phyloP scores from a whole-genome alignment of 2,113 vertebrate species.

The Protobothrops mucrosquamatus region DNA sequence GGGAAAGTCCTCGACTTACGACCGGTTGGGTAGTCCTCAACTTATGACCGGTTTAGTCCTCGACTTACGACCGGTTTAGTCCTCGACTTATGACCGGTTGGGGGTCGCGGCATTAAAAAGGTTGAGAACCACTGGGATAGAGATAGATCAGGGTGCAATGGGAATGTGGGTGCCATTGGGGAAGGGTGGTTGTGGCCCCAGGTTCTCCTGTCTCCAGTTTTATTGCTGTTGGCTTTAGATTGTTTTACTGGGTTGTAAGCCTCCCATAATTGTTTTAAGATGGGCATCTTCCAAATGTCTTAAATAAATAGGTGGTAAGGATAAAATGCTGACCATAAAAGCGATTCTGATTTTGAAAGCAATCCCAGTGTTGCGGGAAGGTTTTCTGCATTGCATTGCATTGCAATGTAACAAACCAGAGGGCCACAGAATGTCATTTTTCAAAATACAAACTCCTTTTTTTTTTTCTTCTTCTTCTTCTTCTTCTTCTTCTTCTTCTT shows the following conservation, averaged over 20 bases:
- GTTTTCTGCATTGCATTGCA: slow-evolving; percentile 40
- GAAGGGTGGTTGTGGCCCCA: neutral
- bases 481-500: slow-evolving; percentile 23
- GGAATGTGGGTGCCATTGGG: neutral
- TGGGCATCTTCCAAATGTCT: neutral
- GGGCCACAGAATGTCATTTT: slow-evolving; percentile 19
- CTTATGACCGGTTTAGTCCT: no score
- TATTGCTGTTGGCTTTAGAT: neutral
- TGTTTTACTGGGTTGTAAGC: neutral
- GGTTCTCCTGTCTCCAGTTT: neutral
- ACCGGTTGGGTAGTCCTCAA: no score
- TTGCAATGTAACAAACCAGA: slow-evolving; percentile 42
- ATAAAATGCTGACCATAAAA: slow-evolving; percentile 29
- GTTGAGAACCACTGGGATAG: no score
- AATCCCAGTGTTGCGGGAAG: slow-evolving; percentile 5
- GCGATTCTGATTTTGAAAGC: slow-evolving; percentile 21
- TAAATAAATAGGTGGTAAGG: neutral
- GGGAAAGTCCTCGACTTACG: no score
- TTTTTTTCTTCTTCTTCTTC: slow-evolving; percentile 11
- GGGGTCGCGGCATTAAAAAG: no score
- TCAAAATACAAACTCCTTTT: slow-evolving; percentile 39
- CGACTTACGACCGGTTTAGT: no score
- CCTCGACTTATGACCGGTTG: no score
- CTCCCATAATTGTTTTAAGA: neutral
- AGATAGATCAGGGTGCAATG: neutral